Evolutionary conservation across 2,113 vertebrate species (phyloP), one percentile per base, ranked within the genome.

Genomic region (Festucalex cinctus): DNA sequence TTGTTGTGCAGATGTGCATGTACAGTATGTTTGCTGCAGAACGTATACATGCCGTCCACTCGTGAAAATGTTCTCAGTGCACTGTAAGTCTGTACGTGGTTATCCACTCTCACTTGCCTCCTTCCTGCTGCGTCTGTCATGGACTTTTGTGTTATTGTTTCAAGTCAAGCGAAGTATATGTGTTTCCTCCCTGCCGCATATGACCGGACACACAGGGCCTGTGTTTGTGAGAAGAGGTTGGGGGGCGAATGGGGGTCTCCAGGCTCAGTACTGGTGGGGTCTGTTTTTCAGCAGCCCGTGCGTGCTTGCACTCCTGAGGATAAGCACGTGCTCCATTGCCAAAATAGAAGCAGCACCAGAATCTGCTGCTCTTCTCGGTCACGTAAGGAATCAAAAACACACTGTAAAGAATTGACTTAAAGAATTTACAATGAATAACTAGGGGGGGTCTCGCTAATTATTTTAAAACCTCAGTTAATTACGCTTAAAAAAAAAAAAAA

Each of bases 81-180:
- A 62, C 14, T 53, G 36, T 64, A 22, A 56, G 20, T 63, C 46
- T n/a, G 56, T 63, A 69, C 46, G 56, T 60, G 72, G 36, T 13
- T 56, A 70, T 64, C 72, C 58, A 35, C 62, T 66, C 58, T 68
- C 66, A 60, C 70, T 51, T 57, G 5, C 10, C 78, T 73, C 80
- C 71, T 80, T 87, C 79, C 85, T 77, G 75, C 79, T 46, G 74
- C 63, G 68, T 65, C 72, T 74, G 77, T 77, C 7, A 20, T 17
- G 1, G 48, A 72, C 69, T 64, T 56, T 60, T 16, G 4, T 90
- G 85, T 89, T 91, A 86, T 79, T 32, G 26, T 86, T 86, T 85
- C 86, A 73, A 73, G 56, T 80, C 75, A 63, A 83, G 84, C 74
- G 5, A 57, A 78, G 70, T 57, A n/a, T 48, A 64, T 63, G 77